Evolutionary conservation across 2,888 invertebrate genomes (phyloP).

Genomic region (Watsonalla cultraria): DNA sequence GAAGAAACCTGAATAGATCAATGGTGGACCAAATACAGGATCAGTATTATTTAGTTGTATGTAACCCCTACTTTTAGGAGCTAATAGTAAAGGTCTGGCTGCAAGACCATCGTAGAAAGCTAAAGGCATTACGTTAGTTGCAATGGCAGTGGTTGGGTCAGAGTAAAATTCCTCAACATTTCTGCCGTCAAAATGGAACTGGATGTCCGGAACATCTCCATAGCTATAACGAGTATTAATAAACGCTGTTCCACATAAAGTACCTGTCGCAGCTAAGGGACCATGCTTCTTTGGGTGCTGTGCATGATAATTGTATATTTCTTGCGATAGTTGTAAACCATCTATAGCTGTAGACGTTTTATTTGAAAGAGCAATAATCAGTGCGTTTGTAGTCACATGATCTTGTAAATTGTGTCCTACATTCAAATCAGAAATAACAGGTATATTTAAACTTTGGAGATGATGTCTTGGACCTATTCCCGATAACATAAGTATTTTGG

Average conservation of each 20-base stretch:
- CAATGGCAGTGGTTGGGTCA: slow-evolving; percentile 74
- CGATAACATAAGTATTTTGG: slow-evolving; percentile 81
- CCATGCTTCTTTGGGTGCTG: slow-evolving; percentile 61
- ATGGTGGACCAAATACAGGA: slow-evolving; percentile 84
- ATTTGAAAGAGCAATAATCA: slow-evolving; percentile 68
- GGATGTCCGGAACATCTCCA: slow-evolving; percentile 80
- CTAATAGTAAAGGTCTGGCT: slow-evolving; percentile 80
- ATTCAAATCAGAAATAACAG: slow-evolving; percentile 80
- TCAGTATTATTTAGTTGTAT: slow-evolving; percentile 82
- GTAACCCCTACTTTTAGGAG: slow-evolving; percentile 81
- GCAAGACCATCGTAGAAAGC: slow-evolving; percentile 81
- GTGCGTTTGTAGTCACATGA: slow-evolving; percentile 82
- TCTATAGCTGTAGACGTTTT: slow-evolving; percentile 70
- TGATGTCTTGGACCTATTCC: slow-evolving; percentile 81
- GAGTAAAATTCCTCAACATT: slow-evolving; percentile 77
- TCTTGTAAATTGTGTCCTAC: slow-evolving; percentile 88
- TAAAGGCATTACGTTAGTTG: slow-evolving; percentile 73
- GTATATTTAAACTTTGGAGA: slow-evolving; percentile 67
- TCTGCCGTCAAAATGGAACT: slow-evolving; percentile 80
- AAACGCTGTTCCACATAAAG: slow-evolving; percentile 79
- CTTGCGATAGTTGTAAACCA: slow-evolving; percentile 52
- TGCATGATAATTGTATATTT: slow-evolving; percentile 61
- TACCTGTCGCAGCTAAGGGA: slow-evolving; percentile 74
- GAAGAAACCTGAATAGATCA: slow-evolving; percentile 85
- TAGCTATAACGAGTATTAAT: slow-evolving; percentile 74